phyloP scores from a whole-genome alignment of 2,113 vertebrate species.

The Thymallus thymallus region DNA sequence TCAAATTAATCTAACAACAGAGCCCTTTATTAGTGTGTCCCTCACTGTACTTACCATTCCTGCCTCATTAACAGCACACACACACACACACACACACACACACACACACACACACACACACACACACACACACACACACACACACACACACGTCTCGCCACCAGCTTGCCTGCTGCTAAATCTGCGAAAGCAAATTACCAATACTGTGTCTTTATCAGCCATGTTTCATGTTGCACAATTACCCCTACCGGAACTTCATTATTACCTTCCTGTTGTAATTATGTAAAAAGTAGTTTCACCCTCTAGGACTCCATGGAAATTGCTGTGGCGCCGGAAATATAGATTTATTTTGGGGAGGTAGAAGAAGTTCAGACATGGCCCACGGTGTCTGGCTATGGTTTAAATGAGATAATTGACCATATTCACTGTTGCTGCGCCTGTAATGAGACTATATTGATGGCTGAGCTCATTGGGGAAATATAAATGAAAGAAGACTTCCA shows the following conservation, averaged over 20 bases:
- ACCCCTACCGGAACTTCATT: constrained; percentile 21
- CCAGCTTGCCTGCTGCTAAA: constrained; percentile 13
- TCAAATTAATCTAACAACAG: constrained; percentile 29
- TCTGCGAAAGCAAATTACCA: constrained; percentile 45
- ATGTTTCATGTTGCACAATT: constrained; percentile 39
- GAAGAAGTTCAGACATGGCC: too few species aligned
- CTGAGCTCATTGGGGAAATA: too few species aligned
- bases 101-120: neutral
- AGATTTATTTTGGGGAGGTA: constrained; percentile 35
- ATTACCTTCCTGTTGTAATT: constrained; percentile 28
- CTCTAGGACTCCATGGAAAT: constrained; percentile 23
- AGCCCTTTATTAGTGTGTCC: neutral
- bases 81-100: neutral
- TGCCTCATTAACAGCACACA: constrained; percentile 9
- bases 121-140: neutral
- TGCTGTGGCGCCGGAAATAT: constrained; percentile 22
- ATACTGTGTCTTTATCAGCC: constrained; percentile 33
- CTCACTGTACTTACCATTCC: constrained; percentile 11
- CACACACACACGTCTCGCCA: neutral
- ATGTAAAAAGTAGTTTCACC: constrained; percentile 35
- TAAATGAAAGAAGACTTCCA: too few species aligned
- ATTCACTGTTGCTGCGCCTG: too few species aligned
- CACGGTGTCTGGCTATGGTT: too few species aligned
- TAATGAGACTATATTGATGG: too few species aligned
- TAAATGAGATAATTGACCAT: too few species aligned